Evolutionary conservation across 2,888 invertebrate genomes (phyloP).

Genomic region (Agriopis marginaria): DNA sequence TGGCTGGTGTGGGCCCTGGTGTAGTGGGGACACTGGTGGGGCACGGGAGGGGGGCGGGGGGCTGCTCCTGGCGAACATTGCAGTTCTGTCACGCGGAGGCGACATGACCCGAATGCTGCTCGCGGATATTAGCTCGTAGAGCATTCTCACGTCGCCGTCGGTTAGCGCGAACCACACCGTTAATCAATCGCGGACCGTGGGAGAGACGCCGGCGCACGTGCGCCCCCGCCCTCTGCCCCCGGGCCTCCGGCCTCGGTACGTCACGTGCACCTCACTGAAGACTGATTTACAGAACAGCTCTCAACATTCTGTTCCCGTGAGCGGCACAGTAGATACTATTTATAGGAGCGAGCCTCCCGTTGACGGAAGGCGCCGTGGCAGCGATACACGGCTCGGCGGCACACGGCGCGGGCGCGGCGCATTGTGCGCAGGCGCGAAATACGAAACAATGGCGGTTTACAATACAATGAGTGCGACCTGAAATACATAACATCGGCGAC

Average conservation of each 20-base stretch:
- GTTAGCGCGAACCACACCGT: constrained; percentile 68
- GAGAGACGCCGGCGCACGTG: constrained; percentile 61
- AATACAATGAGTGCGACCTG: constrained; percentile 82
- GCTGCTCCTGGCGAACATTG: constrained; percentile 41
- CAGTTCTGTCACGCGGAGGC: constrained; percentile 66
- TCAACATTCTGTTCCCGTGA: constrained; percentile 15
- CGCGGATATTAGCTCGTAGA: constrained; percentile 59
- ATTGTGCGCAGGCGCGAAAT: constrained; percentile 77
- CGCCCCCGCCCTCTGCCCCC: constrained; percentile 33
- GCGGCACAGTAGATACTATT: constrained; percentile 46
- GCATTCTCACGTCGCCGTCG: constrained; percentile 65
- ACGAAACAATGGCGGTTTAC: constrained; percentile 83
- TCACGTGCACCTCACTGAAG: neutral
- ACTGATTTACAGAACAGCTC: constrained; percentile 1
- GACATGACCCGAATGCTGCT: constrained; percentile 62
- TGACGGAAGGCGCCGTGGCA: constrained; percentile 56
- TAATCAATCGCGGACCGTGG: constrained; percentile 74
- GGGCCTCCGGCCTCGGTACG: neutral
- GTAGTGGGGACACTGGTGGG: no score
- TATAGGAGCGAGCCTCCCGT: constrained; percentile 53
- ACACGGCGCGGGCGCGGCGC: constrained; percentile 51
- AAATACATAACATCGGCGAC: constrained; percentile 77
- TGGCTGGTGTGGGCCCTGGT: neutral
- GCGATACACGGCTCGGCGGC: constrained; percentile 49
- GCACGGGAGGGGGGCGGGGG: neutral